Percentiles rank a stretch among this genome's conserved stretches.
phyloP scores from a whole-genome alignment of 2,888 invertebrate species.

The Gari tellinella region DNA sequence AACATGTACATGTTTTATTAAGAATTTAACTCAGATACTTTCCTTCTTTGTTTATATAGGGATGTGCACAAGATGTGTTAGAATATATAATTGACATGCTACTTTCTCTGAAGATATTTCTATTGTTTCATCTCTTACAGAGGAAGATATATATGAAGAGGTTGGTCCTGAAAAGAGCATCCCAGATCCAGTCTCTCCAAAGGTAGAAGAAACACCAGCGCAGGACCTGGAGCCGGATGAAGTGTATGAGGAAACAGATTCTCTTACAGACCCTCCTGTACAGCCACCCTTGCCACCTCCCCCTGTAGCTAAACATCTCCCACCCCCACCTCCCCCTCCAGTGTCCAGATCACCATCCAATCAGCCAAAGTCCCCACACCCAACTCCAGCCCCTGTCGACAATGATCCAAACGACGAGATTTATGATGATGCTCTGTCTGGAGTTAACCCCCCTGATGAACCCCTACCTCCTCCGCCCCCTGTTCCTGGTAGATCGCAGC shows the following conservation, averaged over 20 bases:
- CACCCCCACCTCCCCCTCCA: constrained; percentile 40
- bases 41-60: too few species aligned
- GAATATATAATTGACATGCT: too few species aligned
- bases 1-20: too few species aligned
- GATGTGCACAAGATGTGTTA: too few species aligned
- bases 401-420: constrained; percentile 51
- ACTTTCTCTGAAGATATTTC: background rate
- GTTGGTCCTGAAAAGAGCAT: constrained; percentile 31
- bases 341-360: constrained; percentile 13
- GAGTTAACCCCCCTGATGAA: too few species aligned
- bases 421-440: constrained; percentile 65
- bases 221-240: constrained; percentile 24
- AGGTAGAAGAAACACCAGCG: background rate
- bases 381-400: background rate
- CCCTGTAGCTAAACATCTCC: constrained; percentile 8
- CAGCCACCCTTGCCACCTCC: constrained; percentile 23
- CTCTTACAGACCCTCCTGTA: background rate
- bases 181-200: background rate
- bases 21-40: too few species aligned
- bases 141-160: constrained; percentile 67
- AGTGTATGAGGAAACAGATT: constrained; percentile 43
- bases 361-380: background rate
- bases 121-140: constrained; percentile 16
- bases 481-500: constrained; percentile 6
- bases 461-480: constrained; percentile 6